phyloP scores from a whole-genome alignment of 2,797 vertebrate genomes.

The Cirrhinus mrigala region DNA sequence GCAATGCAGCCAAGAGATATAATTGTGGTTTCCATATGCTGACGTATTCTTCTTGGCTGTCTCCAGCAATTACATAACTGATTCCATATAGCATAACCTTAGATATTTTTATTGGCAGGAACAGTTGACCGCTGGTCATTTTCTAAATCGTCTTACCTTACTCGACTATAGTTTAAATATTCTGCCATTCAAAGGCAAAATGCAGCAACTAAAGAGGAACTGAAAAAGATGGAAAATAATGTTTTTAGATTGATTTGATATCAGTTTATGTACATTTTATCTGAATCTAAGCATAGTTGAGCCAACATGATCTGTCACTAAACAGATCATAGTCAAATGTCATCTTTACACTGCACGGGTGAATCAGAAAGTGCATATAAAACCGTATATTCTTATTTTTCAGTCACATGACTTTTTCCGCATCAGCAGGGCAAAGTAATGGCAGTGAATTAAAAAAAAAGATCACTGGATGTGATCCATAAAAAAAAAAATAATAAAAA shows the following conservation, averaged over 20 bases:
- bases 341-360: background rate
- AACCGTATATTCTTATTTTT: background rate
- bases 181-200: background rate
- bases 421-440: background rate
- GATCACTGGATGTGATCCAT: too few species aligned
- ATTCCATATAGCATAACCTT: conserved; percentile 35
- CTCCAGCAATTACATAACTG: conserved; percentile 45
- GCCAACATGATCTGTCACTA: background rate
- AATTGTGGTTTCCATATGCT: conserved; percentile 48
- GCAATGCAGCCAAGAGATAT: conserved; percentile 27
- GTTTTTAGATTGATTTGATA: background rate
- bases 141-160: background rate
- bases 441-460: background rate
- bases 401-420: background rate
- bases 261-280: background rate
- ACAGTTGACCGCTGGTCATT: background rate
- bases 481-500: too few species aligned
- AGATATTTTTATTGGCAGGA: conserved; percentile 28
- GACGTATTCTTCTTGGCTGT: conserved; percentile 49
- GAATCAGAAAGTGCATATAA: background rate
- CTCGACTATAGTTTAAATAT: background rate
- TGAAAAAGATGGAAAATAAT: background rate
- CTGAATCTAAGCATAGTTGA: background rate
- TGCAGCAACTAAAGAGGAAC: too few species aligned
- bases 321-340: background rate